phyloP scores from a whole-genome alignment of 2,113 vertebrate genomes.

The Aldabrachelys gigantea region DNA sequence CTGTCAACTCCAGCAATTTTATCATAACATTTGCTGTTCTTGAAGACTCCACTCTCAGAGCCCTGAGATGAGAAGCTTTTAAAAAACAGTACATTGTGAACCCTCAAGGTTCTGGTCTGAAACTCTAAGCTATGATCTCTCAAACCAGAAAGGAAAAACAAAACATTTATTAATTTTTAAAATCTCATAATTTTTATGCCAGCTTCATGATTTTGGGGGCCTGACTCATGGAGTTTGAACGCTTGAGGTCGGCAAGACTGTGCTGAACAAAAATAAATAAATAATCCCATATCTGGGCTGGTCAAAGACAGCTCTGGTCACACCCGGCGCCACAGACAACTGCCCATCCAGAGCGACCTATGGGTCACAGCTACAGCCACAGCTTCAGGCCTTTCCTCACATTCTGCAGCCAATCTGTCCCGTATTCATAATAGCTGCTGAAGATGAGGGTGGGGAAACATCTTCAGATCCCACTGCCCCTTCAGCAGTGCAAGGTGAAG shows the following conservation, averaged over 20 bases:
- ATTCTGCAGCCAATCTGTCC: background rate
- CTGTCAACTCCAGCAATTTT: no score
- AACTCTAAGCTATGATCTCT: background rate
- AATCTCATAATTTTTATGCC: background rate
- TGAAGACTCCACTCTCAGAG: background rate
- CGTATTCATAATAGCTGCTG: background rate
- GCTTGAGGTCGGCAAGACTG: background rate
- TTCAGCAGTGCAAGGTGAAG: background rate
- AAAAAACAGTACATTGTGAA: background rate
- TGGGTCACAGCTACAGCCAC: constrained; percentile 7
- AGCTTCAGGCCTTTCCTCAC: background rate
- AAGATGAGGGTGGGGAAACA: background rate
- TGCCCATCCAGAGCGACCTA: background rate
- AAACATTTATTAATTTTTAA: background rate
- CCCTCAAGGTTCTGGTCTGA: accelerated
- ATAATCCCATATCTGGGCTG: background rate
- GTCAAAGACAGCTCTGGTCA: background rate
- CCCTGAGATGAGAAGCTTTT: accelerated
- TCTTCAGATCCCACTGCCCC: background rate
- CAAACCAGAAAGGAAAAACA: background rate
- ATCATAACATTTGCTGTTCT: background rate
- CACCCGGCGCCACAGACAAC: background rate
- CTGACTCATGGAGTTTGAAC: background rate
- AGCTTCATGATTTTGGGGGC: background rate
- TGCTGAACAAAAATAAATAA: background rate